Evolutionary conservation across 2,888 invertebrate species (phyloP), one percentile per base, ranked within the genome.

Genomic region (Zaprionus bogoriensis): DNA sequence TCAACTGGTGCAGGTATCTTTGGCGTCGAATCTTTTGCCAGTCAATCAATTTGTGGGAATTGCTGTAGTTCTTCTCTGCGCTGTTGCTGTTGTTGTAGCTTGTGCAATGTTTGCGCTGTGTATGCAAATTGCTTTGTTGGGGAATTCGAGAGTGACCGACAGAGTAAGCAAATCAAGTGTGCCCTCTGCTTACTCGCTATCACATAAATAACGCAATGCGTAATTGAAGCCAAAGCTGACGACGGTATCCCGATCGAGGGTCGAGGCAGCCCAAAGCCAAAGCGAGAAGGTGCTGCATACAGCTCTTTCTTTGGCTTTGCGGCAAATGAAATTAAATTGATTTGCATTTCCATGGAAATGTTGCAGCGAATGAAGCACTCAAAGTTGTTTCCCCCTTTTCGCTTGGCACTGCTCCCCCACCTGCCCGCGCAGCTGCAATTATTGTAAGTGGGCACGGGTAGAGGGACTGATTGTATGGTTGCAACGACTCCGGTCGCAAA

Each of bases 81-180:
- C 14, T 36, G 36, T 36, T 36, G 36, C 14, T 36, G 4, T 20
- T 20, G 38, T 38, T 38, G 19, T 9, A 32, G 28, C 27, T 65
- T 65, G 32, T 22, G 39, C 59, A 59, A 58, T 60, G 68, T 62
- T 72, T 64, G 53, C 25, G 14, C 27, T 17, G 50, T 45, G 57
- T 53, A 77, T 77, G 82, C 78, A 74, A 81, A 77, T 81, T 77
- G 74, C 51, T 65, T 58, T 71, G 47, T 52, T 70, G 42, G 55
- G 60, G 54, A 53, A 65, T 58, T 39, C 5, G 28, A 52, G 32
- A 55, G 19, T 28, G 38, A 23, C 20, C 28, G 17, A 30, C 58
- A 39, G 32, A 51, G 27, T 50, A 67, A 50, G 46, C 67, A 67
- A 67, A 72, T 60, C 62, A 71, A 78, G 65, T 61, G 62, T 51